Conservation (phyloP, 2,113 vertebrate species). For the Chionomys nivalis region DNA sequence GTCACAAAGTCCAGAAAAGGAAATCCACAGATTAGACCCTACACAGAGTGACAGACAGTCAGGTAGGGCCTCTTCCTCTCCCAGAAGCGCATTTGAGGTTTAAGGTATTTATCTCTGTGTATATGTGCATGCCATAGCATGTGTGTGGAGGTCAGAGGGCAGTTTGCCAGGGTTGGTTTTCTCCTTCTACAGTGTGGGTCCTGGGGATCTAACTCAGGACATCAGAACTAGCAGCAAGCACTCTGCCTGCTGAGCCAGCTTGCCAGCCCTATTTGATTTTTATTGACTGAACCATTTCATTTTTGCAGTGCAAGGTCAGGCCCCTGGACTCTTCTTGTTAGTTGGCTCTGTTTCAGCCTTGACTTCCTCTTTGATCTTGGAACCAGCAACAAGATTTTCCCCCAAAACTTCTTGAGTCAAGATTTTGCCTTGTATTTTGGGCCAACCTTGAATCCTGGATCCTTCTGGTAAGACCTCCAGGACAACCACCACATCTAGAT, state of each 20-base stretch:
- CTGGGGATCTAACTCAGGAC: not conserved
- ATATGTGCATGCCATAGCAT: too few species aligned
- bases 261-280: not conserved
- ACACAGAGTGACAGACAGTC: not conserved
- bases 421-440: not conserved
- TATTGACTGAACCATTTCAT: not conserved
- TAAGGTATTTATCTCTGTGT: not conserved
- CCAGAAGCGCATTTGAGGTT: not conserved
- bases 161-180: not conserved
- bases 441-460: not conserved
- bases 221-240: not conserved
- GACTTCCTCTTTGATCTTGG: not conserved
- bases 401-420: not conserved
- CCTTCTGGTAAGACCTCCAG: not conserved
- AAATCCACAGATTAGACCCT: not conserved
- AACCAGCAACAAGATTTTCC: not conserved
- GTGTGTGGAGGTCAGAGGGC: too few species aligned
- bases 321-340: not conserved
- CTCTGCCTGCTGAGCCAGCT: not conserved
- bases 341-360: not conserved
- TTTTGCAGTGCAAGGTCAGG: not conserved
- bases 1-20: not conserved
- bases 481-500: not conserved
- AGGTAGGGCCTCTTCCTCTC: not conserved
- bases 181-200: not conserved